These are phyloP conservation scores for Daboia siamensis DNA, from an alignment of 2,113 vertebrate species.

Conservation along the genomic window DNA sequence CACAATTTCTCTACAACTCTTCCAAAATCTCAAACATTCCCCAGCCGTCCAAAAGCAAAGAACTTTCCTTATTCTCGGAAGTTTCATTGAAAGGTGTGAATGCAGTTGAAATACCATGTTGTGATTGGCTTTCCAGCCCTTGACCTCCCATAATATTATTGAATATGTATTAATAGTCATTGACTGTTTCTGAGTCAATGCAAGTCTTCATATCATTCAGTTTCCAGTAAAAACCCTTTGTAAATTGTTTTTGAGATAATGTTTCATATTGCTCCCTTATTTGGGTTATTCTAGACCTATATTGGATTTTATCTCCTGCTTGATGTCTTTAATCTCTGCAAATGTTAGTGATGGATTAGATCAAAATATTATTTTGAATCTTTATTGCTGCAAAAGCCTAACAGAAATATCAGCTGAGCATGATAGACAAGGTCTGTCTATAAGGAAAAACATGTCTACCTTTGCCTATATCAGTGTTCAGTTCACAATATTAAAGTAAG, in stretches of 20 bases:
- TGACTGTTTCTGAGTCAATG: background rate
- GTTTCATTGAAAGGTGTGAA: background rate
- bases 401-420: background rate
- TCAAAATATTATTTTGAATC: background rate
- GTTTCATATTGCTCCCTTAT: background rate
- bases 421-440: background rate
- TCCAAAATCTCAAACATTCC: background rate
- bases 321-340: background rate
- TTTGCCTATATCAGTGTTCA: background rate
- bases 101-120: background rate
- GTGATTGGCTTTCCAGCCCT: background rate
- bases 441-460: background rate
- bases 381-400: background rate
- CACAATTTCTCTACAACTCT: background rate
- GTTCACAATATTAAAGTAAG: background rate
- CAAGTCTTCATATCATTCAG: background rate
- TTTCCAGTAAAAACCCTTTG: background rate
- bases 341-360: background rate
- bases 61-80: background rate
- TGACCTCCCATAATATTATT: background rate
- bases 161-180: background rate
- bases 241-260: background rate
- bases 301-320: background rate
- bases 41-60: background rate
- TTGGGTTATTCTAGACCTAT: background rate